Conservation (phyloP, 2,113 vertebrate species). For the Nothoprocta perdicaria region DNA sequence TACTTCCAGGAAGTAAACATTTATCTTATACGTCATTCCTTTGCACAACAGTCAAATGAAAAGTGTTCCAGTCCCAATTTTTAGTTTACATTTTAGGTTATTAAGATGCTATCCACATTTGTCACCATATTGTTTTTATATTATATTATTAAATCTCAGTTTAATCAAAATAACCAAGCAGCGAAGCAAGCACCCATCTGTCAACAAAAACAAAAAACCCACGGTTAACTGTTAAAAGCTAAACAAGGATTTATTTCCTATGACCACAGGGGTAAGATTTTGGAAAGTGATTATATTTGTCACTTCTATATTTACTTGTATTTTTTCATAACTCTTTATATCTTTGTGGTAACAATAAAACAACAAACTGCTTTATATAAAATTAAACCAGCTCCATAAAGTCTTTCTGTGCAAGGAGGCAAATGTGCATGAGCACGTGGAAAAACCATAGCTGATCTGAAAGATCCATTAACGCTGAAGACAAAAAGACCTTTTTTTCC, state of each 20-base stretch:
- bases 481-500: fast-evolving
- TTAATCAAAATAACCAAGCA: neutral
- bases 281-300: conserved; percentile 2
- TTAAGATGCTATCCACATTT: neutral
- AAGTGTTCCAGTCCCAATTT: neutral
- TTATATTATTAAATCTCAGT: neutral
- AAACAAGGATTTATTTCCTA: neutral
- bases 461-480: neutral
- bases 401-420: neutral
- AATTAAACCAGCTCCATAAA: neutral
- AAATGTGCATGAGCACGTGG: fast-evolving
- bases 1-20: conserved; percentile 40
- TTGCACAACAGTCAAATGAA: neutral
- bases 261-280: neutral
- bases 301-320: neutral
- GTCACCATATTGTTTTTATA: neutral
- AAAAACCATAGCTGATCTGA: fast-evolving
- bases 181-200: neutral
- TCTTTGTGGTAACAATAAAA: neutral
- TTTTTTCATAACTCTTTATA: neutral
- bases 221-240: neutral
- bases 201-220: neutral
- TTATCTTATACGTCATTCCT: neutral
- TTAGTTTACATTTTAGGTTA: neutral
- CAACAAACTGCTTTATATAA: neutral